Conservation (phyloP, 2,888 invertebrate genomes). For the Pterostichus niger region DNA sequence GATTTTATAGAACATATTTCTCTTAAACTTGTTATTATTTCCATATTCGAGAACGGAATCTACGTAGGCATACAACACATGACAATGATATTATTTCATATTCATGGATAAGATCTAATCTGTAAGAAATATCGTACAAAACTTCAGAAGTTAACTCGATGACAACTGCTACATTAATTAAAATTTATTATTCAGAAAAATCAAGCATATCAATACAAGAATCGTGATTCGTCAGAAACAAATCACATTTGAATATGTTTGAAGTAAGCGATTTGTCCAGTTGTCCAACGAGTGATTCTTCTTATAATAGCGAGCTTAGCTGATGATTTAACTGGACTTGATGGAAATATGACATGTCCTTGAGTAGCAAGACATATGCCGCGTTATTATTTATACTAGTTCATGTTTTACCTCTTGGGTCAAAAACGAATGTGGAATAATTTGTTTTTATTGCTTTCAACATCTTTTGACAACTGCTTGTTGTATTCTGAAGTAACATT, state of each 20-base stretch:
- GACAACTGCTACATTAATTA: slow-evolving; percentile 48
- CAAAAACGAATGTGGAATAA: slow-evolving; percentile 62
- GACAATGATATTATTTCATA: slow-evolving; percentile 40
- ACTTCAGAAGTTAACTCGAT: slow-evolving; percentile 37
- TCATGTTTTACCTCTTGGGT: slow-evolving; percentile 62
- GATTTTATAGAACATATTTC: too few species aligned
- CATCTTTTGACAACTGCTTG: slow-evolving; percentile 58
- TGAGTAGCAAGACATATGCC: slow-evolving; percentile 48
- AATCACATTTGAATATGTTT: slow-evolving; percentile 55
- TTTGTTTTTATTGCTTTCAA: slow-evolving; percentile 63
- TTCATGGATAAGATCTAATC: slow-evolving; percentile 46
- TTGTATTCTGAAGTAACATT: slow-evolving; percentile 26
- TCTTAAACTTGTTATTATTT: slow-evolving; percentile 12
- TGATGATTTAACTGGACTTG: not conserved
- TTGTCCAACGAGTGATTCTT: not conserved
- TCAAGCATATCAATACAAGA: slow-evolving; percentile 43
- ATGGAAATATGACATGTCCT: slow-evolving; percentile 56
- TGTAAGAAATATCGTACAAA: slow-evolving; percentile 25
- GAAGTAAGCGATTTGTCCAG: slow-evolving; percentile 24
- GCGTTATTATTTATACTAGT: slow-evolving; percentile 55
- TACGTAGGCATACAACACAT: slow-evolving; percentile 1
- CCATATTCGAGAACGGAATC: slow-evolving; percentile 25
- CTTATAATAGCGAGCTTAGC: not conserved
- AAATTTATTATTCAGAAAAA: slow-evolving; percentile 42
- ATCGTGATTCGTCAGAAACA: slow-evolving; percentile 38